Percentiles rank a stretch among this genome's conserved stretches.
Evolutionary conservation across 2,888 invertebrate genomes (phyloP).

Genomic region (Cosmopolites sordidus): DNA sequence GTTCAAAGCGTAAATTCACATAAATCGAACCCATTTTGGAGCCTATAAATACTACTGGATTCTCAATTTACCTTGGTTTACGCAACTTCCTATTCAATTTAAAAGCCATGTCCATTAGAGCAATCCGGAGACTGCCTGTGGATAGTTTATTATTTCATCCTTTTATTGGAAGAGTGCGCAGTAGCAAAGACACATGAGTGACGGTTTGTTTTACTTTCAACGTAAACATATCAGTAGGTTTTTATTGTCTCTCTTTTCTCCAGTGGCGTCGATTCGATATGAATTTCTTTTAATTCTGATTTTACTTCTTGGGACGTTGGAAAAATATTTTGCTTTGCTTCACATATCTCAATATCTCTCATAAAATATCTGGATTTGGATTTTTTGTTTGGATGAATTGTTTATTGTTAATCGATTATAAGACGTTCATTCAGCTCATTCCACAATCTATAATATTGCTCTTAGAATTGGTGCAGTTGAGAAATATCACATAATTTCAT

Average conservation of each 20-base stretch:
- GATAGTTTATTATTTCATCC: conserved; percentile 29
- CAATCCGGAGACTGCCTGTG: conserved; percentile 25
- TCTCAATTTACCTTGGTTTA: conserved; percentile 9
- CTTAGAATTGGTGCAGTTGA: no score
- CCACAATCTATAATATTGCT: no score
- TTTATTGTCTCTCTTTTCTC: conserved; percentile 28
- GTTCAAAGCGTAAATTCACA: no score
- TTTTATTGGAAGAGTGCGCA: conserved; percentile 39
- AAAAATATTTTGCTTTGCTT: no score
- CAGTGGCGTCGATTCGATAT: conserved; percentile 18
- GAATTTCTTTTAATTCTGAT: no score
- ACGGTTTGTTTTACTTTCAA: conserved; percentile 49
- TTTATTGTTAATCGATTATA: no score
- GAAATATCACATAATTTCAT: no score
- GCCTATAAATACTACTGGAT: neutral
- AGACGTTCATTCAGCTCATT: no score
- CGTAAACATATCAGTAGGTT: conserved; percentile 45
- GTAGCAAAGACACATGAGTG: conserved; percentile 50
- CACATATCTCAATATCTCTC: no score
- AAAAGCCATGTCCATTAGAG: conserved; percentile 28
- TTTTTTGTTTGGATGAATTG: no score
- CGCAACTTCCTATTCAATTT: conserved; percentile 26
- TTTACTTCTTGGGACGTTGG: no score
- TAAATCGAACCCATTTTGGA: neutral
- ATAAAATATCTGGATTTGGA: no score